Evolutionary conservation across 2,113 vertebrate species (phyloP), one percentile per base, ranked within the genome.

Genomic region (Canis aureus): DNA sequence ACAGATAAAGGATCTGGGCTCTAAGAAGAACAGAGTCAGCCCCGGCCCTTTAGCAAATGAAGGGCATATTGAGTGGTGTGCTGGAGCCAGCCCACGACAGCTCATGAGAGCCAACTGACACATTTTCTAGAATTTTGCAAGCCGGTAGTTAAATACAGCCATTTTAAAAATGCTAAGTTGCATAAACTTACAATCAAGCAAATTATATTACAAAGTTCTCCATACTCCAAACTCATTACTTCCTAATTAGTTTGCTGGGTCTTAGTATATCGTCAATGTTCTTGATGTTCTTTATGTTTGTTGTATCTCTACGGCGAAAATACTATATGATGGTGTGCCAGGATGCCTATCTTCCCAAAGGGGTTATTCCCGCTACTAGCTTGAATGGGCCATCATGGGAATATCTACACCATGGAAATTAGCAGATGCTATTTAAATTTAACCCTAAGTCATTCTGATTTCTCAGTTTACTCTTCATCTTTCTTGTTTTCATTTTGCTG

Each of bases 301-400:
- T 15, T 51, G 29, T 25, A 5, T 35, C 43, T 25, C 23, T 6
- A 23, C 0, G 20, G 55, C 27, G 55, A 53, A 62, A 51, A 73
- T 15, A 73, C 20, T 20, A 3, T 13, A 1, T 19, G 43, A 25
- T 0, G 20, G 38, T 2, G 16, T 0, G 8, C 20, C 43, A 12
- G 15, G 25, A 29, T 13, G 66, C 23, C 0, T 8, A 35, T 5
- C 16, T 55, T 32, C 79, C 64, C 38, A 12, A 17, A 51, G 20
- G 49, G 1, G n/a, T 25, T 51, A 3, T 11, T 51, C 49, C 1
- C 5, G 38, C 35, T 25, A 64, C 55, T 12, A 59, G 60, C n/a
- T 16, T 13, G 29, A 64, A 55, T 60, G 11, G 2, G 66, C 53
- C 19, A 2, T 0, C 3, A 13, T n/a, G 5, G 25, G 59, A 23